phyloP scores from a whole-genome alignment of 2,797 vertebrate species.

The Pelochelys cantorii region DNA sequence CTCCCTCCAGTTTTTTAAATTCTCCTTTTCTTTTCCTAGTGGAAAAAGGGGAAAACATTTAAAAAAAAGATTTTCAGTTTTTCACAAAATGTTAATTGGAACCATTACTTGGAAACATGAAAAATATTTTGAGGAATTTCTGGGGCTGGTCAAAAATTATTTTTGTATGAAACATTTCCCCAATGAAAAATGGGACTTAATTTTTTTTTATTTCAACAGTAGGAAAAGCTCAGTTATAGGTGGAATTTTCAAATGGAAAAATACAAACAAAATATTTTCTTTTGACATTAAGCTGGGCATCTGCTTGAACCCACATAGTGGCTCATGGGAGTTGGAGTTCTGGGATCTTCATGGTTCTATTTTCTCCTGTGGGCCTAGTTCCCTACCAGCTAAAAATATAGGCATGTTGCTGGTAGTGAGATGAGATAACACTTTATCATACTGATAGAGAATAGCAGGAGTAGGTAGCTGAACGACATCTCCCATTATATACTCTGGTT shows the following conservation, averaged over 20 bases:
- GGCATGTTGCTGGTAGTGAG: slow-evolving; percentile 29
- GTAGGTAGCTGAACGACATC: neutral
- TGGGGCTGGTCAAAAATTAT: neutral
- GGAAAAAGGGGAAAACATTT: neutral
- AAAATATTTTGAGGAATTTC: neutral
- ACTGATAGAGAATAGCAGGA: slow-evolving; percentile 52
- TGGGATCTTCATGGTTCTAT: neutral
- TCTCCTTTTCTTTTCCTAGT: neutral
- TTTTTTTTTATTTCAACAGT: neutral
- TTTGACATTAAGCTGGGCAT: neutral
- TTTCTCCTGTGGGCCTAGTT: neutral
- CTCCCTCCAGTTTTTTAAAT: neutral
- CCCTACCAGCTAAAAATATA: neutral
- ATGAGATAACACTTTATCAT: slow-evolving; percentile 31
- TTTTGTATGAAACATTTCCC: neutral
- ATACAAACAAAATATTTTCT: neutral
- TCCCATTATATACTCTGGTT: neutral
- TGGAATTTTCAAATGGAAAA: neutral
- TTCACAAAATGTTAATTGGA: neutral
- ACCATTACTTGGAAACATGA: neutral
- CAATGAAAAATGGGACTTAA: neutral
- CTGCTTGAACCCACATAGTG: neutral
- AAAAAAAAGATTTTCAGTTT: neutral
- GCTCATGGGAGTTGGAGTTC: neutral
- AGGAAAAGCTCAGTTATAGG: neutral